Evolutionary conservation across 2,113 vertebrate genomes (phyloP).

Genomic region (Platichthys flesus): DNA sequence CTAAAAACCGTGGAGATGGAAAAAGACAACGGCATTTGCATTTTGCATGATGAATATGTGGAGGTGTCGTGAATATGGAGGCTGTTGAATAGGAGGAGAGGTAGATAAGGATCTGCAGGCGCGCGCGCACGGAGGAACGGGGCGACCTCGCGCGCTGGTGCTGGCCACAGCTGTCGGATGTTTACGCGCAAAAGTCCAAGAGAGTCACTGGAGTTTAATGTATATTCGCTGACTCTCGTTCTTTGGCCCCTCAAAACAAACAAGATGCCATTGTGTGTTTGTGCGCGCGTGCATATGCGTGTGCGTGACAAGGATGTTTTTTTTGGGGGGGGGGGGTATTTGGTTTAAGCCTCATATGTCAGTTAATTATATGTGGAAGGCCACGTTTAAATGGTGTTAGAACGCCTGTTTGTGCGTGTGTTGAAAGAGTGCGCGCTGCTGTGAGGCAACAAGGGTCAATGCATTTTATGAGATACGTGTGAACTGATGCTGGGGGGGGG

Average conservation of each 20-base stretch:
- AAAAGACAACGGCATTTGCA: slow-evolving; percentile 74
- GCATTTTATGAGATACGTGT: slow-evolving; percentile 67
- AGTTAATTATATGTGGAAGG: slow-evolving; percentile 5
- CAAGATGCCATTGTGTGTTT: slow-evolving; percentile 3
- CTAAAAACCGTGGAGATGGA: slow-evolving; percentile 37
- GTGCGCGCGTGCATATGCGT: background rate
- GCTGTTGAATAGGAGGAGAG: slow-evolving; percentile 69
- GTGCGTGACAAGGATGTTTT: background rate
- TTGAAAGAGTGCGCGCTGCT: slow-evolving; percentile 10
- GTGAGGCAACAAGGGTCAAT: slow-evolving; percentile 64
- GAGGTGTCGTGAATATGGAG: slow-evolving; percentile 82
- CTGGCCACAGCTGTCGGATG: slow-evolving; percentile 47
- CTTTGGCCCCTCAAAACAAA: slow-evolving; percentile 29
- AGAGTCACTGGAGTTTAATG: slow-evolving; percentile 55
- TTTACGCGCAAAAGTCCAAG: slow-evolving; percentile 65
- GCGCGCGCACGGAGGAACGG: slow-evolving; percentile 59
- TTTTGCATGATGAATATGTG: slow-evolving; percentile 80
- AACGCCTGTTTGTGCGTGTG: slow-evolving; percentile 1
- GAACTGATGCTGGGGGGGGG: slow-evolving; percentile 55
- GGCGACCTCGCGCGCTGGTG: slow-evolving; percentile 47
- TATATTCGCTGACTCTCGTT: slow-evolving; percentile 42
- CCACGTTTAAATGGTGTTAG: slow-evolving; percentile 1
- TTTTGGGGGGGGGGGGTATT: background rate
- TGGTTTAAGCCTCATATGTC: slow-evolving; percentile 17
- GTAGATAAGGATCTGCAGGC: slow-evolving; percentile 69